Evolutionary conservation across 2,888 invertebrate species (phyloP), one percentile per base, ranked within the genome.

Genomic region (Chaitophorus viminalis): DNA sequence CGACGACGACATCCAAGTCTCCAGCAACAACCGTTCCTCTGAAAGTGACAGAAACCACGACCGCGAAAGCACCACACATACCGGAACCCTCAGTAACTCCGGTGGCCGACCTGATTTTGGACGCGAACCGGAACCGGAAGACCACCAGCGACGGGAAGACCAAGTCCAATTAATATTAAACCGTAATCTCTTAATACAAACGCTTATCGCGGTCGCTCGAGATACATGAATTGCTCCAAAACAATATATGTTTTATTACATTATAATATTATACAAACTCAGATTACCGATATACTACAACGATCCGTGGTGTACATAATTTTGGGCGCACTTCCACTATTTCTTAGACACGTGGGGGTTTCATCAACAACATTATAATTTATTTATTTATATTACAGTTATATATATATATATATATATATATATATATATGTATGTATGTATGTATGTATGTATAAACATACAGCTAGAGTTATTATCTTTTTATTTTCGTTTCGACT

Each of bases 151-250:
- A 79, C n/a, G 39, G 18, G 33, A 82, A 74, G 9, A 72, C 31
- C 11, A 9, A 9, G 5, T 25, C 68, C 14, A 8, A 52, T 33
- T 82, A 82, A 52, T 31, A 29, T 70, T 31, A 31, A n/a, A 11
- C 14, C 11, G 25, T 31, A 29, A 14, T 31, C 70, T 4, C 68
- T 68, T n/a, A 65, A 25, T 70, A n/a, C 3, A 33, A 33, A 72
- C 36, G 36, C 17, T 46, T 74, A 54, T 29, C 33, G 36, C 17
- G 36, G 36, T 36, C 36, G 52, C 72, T 74, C 82, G 33, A 82
- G 46, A 82, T 14, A 70, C 31, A 72, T 74, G 33, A 60, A 60
- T 83, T 83, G 82, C 74, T 83, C 82, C 82, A 82, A 82, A 60
- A 83, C 17, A n/a, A n/a, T n/a, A n/a, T n/a, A 70, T n/a, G n/a